phyloP scores from a whole-genome alignment of 2,888 invertebrate species.

The Hoplodrina ambigua region DNA sequence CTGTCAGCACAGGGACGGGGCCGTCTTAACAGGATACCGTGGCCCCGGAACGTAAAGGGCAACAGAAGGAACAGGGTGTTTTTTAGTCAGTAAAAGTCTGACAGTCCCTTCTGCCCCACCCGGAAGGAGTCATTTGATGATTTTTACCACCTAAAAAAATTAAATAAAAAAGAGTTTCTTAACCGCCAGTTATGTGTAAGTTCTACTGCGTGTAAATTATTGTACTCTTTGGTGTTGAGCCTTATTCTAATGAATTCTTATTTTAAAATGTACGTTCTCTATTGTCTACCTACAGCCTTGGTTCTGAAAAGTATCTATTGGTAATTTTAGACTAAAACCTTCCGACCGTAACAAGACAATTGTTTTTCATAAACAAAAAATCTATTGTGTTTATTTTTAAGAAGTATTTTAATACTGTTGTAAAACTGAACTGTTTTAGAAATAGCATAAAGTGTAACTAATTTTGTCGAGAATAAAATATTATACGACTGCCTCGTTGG shows the following conservation, averaged over 20 bases:
- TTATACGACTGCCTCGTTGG: background rate
- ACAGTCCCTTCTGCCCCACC: too few relatives aligned
- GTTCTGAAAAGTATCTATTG: constrained; percentile 20
- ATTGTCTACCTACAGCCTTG: constrained; percentile 33
- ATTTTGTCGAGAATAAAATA: constrained; percentile 2
- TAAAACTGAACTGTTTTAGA: background rate
- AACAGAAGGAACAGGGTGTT: too few relatives aligned
- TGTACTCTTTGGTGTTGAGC: too few relatives aligned
- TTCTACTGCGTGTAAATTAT: background rate
- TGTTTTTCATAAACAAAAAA: constrained; percentile 13
- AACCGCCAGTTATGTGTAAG: too few relatives aligned
- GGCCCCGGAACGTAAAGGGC: too few relatives aligned
- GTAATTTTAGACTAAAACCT: constrained; percentile 14
- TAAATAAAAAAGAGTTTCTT: too few relatives aligned
- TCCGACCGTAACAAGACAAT: constrained; percentile 9
- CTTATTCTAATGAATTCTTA: background rate
- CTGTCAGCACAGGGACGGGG: too few relatives aligned
- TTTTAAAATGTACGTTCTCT: constrained; percentile 10
- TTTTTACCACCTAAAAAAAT: too few relatives aligned
- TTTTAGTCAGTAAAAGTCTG: too few relatives aligned
- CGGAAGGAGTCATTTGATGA: too few relatives aligned
- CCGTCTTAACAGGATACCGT: too few relatives aligned
- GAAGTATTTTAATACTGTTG: background rate
- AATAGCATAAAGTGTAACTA: constrained; percentile 2
- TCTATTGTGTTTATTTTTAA: constrained; percentile 5